Conservation (phyloP, 2,888 invertebrate genomes). For the Creontiades dilutus region DNA sequence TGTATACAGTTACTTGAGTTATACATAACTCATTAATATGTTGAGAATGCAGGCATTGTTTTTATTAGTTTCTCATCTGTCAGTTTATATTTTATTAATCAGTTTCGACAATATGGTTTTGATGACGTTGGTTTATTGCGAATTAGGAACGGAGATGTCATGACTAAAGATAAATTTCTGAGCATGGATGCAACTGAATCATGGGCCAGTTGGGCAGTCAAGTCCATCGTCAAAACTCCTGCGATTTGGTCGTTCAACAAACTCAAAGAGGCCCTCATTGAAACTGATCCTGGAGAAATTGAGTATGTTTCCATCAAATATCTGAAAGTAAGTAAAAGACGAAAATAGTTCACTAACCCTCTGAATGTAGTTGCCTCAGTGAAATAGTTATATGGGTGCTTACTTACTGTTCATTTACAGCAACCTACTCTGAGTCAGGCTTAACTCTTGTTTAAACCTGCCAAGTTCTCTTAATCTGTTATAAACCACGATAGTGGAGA, state of each 20-base stretch:
- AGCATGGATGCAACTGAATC: constrained; percentile 73
- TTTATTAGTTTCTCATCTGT: too few relatives aligned
- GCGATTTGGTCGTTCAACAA: constrained; percentile 76
- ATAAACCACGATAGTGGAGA: too few relatives aligned
- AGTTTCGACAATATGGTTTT: too few relatives aligned
- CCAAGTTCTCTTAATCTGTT: too few relatives aligned
- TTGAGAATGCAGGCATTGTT: too few relatives aligned
- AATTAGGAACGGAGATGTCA: constrained; percentile 76
- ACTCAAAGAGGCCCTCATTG: constrained; percentile 75
- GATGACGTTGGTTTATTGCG: neutral
- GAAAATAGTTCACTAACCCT: neutral
- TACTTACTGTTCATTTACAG: neutral
- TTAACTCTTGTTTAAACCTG: too few relatives aligned
- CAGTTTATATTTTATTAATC: too few relatives aligned
- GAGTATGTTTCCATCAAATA: constrained; percentile 72
- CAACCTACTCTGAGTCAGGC: neutral
- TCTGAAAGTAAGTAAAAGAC: constrained; percentile 68
- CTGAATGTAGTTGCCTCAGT: too few relatives aligned
- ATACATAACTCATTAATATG: too few relatives aligned
- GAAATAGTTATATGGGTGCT: too few relatives aligned
- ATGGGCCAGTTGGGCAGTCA: constrained; percentile 76
- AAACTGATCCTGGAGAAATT: constrained; percentile 65
- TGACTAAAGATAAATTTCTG: constrained; percentile 75
- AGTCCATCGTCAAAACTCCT: constrained; percentile 76
- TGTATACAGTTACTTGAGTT: too few relatives aligned